phyloP scores from a whole-genome alignment of 1,140 invertebrate genomes.

The Drosophila ananassae region DNA sequence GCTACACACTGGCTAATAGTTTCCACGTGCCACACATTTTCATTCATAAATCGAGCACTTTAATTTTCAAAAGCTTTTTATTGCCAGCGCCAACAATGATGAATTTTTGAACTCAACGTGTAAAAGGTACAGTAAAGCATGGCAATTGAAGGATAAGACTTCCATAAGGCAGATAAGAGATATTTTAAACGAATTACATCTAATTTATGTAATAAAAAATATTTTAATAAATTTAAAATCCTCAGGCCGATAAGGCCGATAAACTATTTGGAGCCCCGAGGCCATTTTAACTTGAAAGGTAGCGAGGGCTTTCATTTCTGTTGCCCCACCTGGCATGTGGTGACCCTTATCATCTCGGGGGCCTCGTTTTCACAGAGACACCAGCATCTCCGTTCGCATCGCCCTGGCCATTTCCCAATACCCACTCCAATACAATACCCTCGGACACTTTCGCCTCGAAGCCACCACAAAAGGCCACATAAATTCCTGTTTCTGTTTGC shows the following conservation, averaged over 20 bases:
- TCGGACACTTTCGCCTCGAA: constrained; percentile 69
- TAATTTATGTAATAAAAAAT: too few species aligned
- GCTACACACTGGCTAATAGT: constrained; percentile 73
- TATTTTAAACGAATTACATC: too few species aligned
- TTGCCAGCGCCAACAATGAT: constrained; percentile 75
- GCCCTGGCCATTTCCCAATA: constrained; percentile 18
- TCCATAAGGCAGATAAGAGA: too few species aligned
- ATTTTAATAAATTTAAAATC: too few species aligned
- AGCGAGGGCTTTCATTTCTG: constrained; percentile 10
- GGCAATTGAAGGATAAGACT: constrained; percentile 24
- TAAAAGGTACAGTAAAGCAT: constrained; percentile 66
- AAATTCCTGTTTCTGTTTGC: constrained; percentile 62
- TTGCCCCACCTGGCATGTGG: constrained; percentile 41
- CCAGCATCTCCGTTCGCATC: constrained; percentile 32
- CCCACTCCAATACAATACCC: constrained; percentile 57
- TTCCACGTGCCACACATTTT: constrained; percentile 73
- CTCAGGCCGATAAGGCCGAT: constrained; percentile 1
- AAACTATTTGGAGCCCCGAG: constrained; percentile 27
- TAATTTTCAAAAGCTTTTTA: constrained; percentile 44
- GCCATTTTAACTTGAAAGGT: constrained; percentile 18
- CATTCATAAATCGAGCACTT: constrained; percentile 70
- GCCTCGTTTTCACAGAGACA: constrained; percentile 6
- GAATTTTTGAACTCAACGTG: constrained; percentile 77
- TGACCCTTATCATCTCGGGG: constrained; percentile 55
- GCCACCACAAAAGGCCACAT: constrained; percentile 64